phyloP scores from a whole-genome alignment of 2,113 vertebrate genomes.

The Coregonus clupeaformis region DNA sequence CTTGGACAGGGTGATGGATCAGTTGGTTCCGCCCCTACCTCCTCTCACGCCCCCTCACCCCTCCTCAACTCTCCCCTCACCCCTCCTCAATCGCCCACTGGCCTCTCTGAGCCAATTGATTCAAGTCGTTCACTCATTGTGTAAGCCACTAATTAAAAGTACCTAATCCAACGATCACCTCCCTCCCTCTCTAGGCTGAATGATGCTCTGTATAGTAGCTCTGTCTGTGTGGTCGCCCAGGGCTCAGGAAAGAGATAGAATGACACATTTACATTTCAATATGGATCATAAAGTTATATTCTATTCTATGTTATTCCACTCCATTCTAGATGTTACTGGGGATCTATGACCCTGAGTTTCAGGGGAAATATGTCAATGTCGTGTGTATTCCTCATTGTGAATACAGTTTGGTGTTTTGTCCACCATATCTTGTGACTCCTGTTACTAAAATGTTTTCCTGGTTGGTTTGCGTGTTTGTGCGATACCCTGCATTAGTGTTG shows the following conservation, averaged over 20 bases:
- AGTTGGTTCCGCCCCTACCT: slow-evolving; percentile 42
- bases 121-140: slow-evolving; percentile 53
- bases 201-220: too few species aligned
- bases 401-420: not conserved
- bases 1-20: slow-evolving; percentile 60
- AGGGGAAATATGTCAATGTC: too few species aligned
- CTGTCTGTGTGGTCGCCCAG: too few species aligned
- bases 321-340: too few species aligned
- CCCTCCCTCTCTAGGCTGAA: slow-evolving; percentile 23
- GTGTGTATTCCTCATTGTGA: too few species aligned
- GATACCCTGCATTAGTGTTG: not conserved
- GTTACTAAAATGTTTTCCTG: not conserved
- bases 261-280: too few species aligned
- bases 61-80: slow-evolving; percentile 15
- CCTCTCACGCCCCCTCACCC: slow-evolving; percentile 11
- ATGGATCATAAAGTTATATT: too few species aligned
- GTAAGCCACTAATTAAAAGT: slow-evolving; percentile 66
- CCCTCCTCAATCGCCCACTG: slow-evolving; percentile 9
- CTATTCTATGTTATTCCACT: not conserved
- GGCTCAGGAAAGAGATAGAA: too few species aligned
- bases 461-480: not conserved
- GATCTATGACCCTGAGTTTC: too few species aligned
- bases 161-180: slow-evolving; percentile 59
- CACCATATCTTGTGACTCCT: not conserved
- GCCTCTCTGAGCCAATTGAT: slow-evolving; percentile 54